Base-by-base conservation (phyloP, 2,113 vertebrate species). In the Sigmodon hispidus region DNA sequence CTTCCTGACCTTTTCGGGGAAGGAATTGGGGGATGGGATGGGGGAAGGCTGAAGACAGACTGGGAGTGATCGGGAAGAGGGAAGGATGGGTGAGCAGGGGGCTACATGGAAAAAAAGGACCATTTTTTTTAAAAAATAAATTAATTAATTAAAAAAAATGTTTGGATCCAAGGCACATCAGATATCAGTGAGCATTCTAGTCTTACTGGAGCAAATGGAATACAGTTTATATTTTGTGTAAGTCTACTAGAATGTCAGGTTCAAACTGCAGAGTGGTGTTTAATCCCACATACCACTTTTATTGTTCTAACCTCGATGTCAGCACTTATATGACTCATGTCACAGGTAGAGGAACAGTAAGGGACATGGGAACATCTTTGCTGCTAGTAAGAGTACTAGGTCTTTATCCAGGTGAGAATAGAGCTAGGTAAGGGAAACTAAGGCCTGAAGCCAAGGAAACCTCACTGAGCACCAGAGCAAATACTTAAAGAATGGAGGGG, bases 221-320 rank as follows among this genome's bases (percentile, higher is more conserved):
- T 65, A 72, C 4, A 61, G 69, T 63, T 80, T 63, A 57, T 85
- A 43, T 36, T 79, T 83, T 88, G 59, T 73, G 5, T 81, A 89
- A 77, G 36, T 31, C 69, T 29, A 61, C 59, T 61, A 43, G 65
- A 75, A 72, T 57, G 50, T 70, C 79, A 89, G 12, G 2, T 94
- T 89, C 43, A 89, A 36, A 70, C 91, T n/a, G 9, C n/a, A 76
- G 26, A 81, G 12, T n/a, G n/a, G n/a, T n/a, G n/a, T n/a, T n/a
- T n/a, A n/a, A n/a, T n/a, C 70, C 12, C 59, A 85, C 75, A 40
- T 84, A 69, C 31, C 29, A 31, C 45, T 70, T 92, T 94, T 93
- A n/a, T 80, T 94, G 93, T 89, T 43, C 34, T 83, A 83, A 94
- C 55, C 31, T 90, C 29, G 31, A 43, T 72, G 59, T 72, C 52